Conservation (phyloP, 2,888 invertebrate species). For the Catocala fraxini region DNA sequence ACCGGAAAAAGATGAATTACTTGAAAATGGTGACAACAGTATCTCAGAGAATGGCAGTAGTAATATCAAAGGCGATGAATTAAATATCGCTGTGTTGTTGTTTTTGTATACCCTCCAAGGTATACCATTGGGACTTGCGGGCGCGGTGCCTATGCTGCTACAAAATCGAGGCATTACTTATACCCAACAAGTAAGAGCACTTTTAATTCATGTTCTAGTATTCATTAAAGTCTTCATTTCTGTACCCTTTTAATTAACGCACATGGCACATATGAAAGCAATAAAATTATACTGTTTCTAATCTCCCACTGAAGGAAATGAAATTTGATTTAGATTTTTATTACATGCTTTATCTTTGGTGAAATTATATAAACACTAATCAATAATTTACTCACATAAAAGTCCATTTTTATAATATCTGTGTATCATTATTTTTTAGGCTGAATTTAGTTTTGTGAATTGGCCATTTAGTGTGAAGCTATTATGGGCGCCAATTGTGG, state of each 20-base stretch:
- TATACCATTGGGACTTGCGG: slow-evolving; percentile 97
- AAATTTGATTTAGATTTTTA: too few species aligned
- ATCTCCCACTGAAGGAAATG: too few species aligned
- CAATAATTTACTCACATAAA: too few species aligned
- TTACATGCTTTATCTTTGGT: too few species aligned
- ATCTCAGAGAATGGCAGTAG: slow-evolving; percentile 62
- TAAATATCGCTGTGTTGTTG: slow-evolving; percentile 94
- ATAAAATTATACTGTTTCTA: too few species aligned
- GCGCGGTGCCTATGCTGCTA: slow-evolving; percentile 98
- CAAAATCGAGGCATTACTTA: slow-evolving; percentile 97
- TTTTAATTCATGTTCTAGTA: not conserved
- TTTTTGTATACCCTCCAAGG: slow-evolving; percentile 98
- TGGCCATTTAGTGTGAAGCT: slow-evolving; percentile 98
- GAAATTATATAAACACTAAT: too few species aligned
- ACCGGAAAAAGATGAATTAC: slow-evolving; percentile 73
- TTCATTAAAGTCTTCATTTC: too few species aligned
- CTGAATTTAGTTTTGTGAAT: slow-evolving; percentile 96
- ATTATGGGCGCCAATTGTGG: slow-evolving; percentile 99
- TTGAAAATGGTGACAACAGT: slow-evolving; percentile 78
- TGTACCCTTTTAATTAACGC: too few species aligned
- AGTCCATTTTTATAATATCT: not conserved
- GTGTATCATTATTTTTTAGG: slow-evolving; percentile 82
- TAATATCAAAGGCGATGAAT: slow-evolving; percentile 91
- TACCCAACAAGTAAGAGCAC: slow-evolving; percentile 92
- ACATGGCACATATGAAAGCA: too few species aligned